phyloP scores from a whole-genome alignment of 2,888 invertebrate species.

The Leptinotarsa haldemani region DNA sequence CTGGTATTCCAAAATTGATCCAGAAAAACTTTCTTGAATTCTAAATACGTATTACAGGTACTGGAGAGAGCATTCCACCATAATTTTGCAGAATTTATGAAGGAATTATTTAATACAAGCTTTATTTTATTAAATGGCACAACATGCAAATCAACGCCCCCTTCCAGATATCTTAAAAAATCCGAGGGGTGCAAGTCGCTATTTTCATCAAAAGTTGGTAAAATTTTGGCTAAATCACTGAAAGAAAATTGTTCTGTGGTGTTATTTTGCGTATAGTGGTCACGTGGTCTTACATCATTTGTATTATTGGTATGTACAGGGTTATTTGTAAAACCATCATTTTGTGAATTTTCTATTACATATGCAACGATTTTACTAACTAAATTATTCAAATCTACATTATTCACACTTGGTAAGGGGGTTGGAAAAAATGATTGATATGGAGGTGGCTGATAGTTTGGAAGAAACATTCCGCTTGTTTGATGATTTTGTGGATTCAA shows the following conservation, averaged over 20 bases:
- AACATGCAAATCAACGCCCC: neutral
- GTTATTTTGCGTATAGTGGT: too few relatives aligned
- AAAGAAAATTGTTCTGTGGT: neutral
- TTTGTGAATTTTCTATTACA: too few relatives aligned
- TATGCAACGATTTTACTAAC: too few relatives aligned
- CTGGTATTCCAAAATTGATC: conserved; percentile 19
- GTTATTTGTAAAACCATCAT: too few relatives aligned
- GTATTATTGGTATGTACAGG: too few relatives aligned
- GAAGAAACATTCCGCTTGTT: too few relatives aligned
- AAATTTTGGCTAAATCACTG: neutral
- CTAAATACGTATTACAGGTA: neutral
- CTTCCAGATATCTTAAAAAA: conserved; percentile 11
- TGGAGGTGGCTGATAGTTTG: too few relatives aligned
- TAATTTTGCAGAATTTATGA: conserved; percentile 13
- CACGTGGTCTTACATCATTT: too few relatives aligned
- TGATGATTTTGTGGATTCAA: too few relatives aligned
- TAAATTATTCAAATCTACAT: too few relatives aligned
- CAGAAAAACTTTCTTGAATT: conserved; percentile 1
- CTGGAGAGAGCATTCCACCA: conserved; percentile 22
- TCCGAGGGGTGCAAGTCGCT: conserved; percentile 5
- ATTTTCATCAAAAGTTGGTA: conserved; percentile 9
- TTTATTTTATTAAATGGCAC: conserved; percentile 9
- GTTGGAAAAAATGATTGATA: too few relatives aligned
- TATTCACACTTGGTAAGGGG: too few relatives aligned
- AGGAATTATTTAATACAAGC: conserved; percentile 12